These are phyloP conservation scores for Drosophila bifasciata DNA, from an alignment of 1,140 invertebrate genomes.

Conservation along the genomic window DNA sequence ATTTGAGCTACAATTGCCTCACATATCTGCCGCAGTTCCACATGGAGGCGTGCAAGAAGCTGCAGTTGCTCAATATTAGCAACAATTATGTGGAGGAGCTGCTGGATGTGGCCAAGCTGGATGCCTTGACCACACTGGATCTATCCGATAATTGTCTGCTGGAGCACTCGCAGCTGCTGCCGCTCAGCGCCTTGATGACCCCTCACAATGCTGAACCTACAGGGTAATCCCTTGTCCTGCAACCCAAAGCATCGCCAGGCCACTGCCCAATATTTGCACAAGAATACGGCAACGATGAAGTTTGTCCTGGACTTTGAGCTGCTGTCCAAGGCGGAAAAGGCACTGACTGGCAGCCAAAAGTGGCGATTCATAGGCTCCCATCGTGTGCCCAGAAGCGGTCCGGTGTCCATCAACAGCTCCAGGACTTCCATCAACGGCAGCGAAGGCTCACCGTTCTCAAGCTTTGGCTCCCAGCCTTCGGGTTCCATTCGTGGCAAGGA, in stretches of 20 bases:
- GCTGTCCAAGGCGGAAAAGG: slow-evolving; percentile 85
- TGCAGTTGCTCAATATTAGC: slow-evolving; percentile 85
- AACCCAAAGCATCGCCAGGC: slow-evolving; percentile 86
- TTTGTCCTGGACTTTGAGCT: slow-evolving; percentile 86
- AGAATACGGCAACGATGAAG: slow-evolving; percentile 85
- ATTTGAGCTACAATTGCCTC: slow-evolving; percentile 88
- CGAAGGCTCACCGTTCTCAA: slow-evolving; percentile 59
- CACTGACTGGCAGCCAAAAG: slow-evolving; percentile 82
- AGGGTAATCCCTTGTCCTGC: slow-evolving; percentile 87
- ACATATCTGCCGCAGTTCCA: slow-evolving; percentile 86
- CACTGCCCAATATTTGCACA: slow-evolving; percentile 86
- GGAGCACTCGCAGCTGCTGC: slow-evolving; percentile 86
- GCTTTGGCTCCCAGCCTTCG: slow-evolving; percentile 68
- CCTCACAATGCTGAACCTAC: slow-evolving; percentile 85
- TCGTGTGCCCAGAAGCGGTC: slow-evolving; percentile 36
- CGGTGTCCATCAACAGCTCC: slow-evolving; percentile 60
- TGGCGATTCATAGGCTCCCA: slow-evolving; percentile 48
- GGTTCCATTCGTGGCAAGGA: slow-evolving; percentile 47
- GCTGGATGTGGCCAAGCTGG: slow-evolving; percentile 84
- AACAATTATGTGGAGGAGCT: slow-evolving; percentile 86
- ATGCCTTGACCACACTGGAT: slow-evolving; percentile 86
- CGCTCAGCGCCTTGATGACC: slow-evolving; percentile 85
- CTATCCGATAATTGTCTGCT: slow-evolving; percentile 87
- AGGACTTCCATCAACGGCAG: slow-evolving; percentile 55
- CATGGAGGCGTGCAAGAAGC: slow-evolving; percentile 84